These are phyloP conservation scores for Oceanites oceanicus DNA, from an alignment of 2,113 vertebrate genomes.

Conservation along the genomic window DNA sequence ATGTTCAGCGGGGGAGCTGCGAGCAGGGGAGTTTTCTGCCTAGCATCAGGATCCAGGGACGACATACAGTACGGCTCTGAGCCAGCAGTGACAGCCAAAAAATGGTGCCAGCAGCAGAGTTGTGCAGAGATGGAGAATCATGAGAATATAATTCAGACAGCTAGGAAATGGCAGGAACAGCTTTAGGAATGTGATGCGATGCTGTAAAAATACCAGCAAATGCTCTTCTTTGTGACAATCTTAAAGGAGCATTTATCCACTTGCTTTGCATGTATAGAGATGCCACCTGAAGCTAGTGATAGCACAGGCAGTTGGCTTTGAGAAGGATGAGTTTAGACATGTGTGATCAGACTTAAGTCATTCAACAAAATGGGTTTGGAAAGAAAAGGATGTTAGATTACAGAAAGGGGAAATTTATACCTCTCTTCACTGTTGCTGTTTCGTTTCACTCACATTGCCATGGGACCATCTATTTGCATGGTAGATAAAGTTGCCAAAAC, in stretches of 20 bases:
- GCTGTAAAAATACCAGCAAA: background rate
- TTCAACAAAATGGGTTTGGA: background rate
- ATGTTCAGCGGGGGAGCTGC: background rate
- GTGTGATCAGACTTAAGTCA: background rate
- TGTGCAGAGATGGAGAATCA: background rate
- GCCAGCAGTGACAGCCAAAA: background rate
- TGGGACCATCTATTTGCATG: background rate
- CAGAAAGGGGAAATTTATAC: background rate
- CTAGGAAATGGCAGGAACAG: background rate
- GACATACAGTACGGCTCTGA: background rate
- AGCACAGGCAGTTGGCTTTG: background rate
- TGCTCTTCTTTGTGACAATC: background rate
- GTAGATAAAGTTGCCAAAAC: background rate
- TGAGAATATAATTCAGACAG: background rate
- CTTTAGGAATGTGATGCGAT: background rate
- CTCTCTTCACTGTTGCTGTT: background rate
- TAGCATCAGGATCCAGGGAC: background rate
- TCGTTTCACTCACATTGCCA: fast-evolving
- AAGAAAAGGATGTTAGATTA: background rate
- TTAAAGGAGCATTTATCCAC: background rate
- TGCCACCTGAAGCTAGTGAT: background rate
- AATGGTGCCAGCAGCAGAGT: background rate
- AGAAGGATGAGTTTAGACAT: background rate
- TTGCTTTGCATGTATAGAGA: background rate
- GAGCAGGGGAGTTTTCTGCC: background rate